Percentiles rank a stretch among this genome's conserved stretches.
These are phyloP conservation scores for Idaea straminata DNA, from an alignment of 2,888 invertebrate genomes.

Conservation along the genomic window DNA sequence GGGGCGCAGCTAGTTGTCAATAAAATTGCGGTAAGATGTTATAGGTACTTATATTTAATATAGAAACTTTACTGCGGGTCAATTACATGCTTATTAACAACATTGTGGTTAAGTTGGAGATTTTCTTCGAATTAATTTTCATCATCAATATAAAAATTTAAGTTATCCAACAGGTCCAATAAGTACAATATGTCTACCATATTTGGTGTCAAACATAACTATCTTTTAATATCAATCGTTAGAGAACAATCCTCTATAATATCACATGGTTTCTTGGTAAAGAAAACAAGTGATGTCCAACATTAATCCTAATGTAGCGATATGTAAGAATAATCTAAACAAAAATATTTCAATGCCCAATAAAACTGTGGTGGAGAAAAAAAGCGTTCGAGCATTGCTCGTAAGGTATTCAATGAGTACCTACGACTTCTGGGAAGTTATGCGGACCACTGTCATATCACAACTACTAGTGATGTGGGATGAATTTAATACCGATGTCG, in stretches of 20 bases:
- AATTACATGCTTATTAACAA: constrained; percentile 6
- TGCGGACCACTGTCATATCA: constrained; percentile 75
- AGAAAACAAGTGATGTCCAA: constrained; percentile 67
- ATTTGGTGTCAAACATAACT: constrained; percentile 24
- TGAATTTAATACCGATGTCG: constrained; percentile 44
- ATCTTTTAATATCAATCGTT: constrained; percentile 36
- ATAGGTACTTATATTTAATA: constrained; percentile 6
- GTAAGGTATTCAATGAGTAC: constrained; percentile 72
- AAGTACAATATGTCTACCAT: too few species aligned
- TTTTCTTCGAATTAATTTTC: too few species aligned
- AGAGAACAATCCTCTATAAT: constrained; percentile 45
- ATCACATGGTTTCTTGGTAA: constrained; percentile 53
- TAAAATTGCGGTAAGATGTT: too few species aligned
- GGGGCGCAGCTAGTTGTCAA: too few species aligned
- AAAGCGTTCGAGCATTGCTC: constrained; percentile 61
- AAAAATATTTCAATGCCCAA: constrained; percentile 78
- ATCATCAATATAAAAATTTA: too few species aligned
- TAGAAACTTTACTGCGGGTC: constrained; percentile 1
- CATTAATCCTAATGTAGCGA: constrained; percentile 78
- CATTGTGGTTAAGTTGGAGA: too few species aligned
- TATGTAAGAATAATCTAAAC: constrained; percentile 73
- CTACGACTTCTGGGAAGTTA: constrained; percentile 72
- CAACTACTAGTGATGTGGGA: constrained; percentile 58
- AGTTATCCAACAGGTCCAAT: too few species aligned
- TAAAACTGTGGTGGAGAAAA: constrained; percentile 70